phyloP scores from a whole-genome alignment of 2,113 vertebrate genomes.

The Acanthisitta chloris region DNA sequence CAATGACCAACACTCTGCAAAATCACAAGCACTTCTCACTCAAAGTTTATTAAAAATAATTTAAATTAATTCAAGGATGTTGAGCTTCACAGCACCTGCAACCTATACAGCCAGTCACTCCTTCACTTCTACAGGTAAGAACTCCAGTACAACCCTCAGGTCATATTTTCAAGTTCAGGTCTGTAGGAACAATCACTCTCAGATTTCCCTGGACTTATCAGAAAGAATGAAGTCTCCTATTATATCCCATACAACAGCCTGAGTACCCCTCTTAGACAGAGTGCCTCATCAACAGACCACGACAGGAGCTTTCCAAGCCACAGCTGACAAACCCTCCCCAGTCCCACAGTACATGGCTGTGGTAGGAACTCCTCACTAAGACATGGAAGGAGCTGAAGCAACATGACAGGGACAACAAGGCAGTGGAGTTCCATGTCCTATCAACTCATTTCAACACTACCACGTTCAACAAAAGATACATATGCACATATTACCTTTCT shows the following conservation, averaged over 20 bases:
- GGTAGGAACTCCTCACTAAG: neutral
- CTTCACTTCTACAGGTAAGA: neutral
- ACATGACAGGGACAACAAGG: neutral
- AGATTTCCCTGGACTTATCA: neutral
- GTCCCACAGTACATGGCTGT: neutral
- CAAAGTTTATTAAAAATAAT: neutral
- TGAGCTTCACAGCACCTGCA: neutral
- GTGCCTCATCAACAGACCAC: neutral
- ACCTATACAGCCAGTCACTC: neutral
- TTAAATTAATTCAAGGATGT: neutral
- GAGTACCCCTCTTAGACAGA: neutral
- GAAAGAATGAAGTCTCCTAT: neutral
- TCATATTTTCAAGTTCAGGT: neutral
- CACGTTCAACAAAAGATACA: neutral
- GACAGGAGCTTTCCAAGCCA: neutral
- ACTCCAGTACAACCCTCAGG: neutral
- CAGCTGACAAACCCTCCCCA: neutral
- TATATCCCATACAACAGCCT: neutral
- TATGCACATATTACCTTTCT: neutral
- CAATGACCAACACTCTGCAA: neutral
- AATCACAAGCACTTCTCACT: neutral
- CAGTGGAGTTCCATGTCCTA: neutral
- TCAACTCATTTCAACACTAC: neutral
- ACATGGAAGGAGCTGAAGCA: neutral
- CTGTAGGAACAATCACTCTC: neutral